Conservation (phyloP, 2,797 vertebrate genomes). For the Carapus acus region DNA sequence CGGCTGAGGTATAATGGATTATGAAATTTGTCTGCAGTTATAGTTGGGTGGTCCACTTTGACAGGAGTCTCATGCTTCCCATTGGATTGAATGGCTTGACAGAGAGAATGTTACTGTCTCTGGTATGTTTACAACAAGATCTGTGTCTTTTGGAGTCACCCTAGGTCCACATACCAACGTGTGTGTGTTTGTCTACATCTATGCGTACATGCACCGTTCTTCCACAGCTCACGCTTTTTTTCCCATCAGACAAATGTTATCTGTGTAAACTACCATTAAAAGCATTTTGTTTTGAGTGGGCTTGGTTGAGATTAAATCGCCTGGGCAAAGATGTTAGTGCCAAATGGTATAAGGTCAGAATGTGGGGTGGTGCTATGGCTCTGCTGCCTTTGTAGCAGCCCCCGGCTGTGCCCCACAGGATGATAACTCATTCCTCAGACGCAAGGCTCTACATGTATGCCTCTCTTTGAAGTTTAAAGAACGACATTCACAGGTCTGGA, state of each 20-base stretch:
- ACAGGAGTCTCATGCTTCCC: conserved; percentile 72
- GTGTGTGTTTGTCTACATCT: conserved; percentile 28
- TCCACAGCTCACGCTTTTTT: background rate
- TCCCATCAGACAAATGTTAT: conserved; percentile 40
- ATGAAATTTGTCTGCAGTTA: conserved; percentile 7
- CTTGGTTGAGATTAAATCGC: conserved; percentile 37
- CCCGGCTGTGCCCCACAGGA: conserved; percentile 26
- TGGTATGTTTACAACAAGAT: conserved; percentile 72
- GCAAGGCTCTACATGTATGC: conserved; percentile 7
- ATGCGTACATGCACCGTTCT: conserved; percentile 7
- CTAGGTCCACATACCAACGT: conserved; percentile 62
- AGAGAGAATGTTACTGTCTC: conserved; percentile 77
- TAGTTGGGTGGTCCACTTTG: conserved; percentile 57
- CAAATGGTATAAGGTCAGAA: conserved; percentile 36
- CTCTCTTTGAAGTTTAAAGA: conserved; percentile 1
- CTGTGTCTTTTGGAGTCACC: conserved; percentile 69
- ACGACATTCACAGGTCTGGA: conserved; percentile 1
- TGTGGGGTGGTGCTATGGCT: conserved; percentile 36
- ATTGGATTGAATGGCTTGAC: conserved; percentile 77
- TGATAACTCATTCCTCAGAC: conserved; percentile 29
- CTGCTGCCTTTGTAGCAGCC: conserved; percentile 9
- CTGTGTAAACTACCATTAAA: conserved; percentile 51
- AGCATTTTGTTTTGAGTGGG: conserved; percentile 41
- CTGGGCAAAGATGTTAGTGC: conserved; percentile 34
- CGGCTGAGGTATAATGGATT: background rate